These are phyloP conservation scores for Sinocyclocheilus anshuiensis DNA, from an alignment of 2,113 vertebrate genomes.

Conservation along the genomic window DNA sequence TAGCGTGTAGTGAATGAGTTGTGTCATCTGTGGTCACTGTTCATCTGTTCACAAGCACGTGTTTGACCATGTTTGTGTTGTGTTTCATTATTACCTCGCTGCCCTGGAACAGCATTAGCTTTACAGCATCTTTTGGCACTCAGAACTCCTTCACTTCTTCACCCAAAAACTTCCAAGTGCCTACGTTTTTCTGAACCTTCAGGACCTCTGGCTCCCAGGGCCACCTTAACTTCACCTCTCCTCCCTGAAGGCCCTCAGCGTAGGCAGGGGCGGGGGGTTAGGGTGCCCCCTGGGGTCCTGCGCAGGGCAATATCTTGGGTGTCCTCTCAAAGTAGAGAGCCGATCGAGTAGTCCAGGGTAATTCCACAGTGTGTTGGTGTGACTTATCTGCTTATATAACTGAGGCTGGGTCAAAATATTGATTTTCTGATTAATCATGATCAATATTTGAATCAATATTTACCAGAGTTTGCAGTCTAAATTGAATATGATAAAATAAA, in stretches of 20 bases:
- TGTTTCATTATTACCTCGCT: slow-evolving; percentile 25
- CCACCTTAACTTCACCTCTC: slow-evolving; percentile 45
- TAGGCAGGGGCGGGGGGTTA: slow-evolving; percentile 40
- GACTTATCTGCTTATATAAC: slow-evolving; percentile 19
- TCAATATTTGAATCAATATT: background rate
- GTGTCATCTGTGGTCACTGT: background rate
- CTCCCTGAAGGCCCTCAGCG: slow-evolving; percentile 34
- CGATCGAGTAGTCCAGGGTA: slow-evolving; percentile 51
- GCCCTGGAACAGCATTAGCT: slow-evolving; percentile 30
- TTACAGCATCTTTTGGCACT: slow-evolving; percentile 53
- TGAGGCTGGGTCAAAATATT: background rate
- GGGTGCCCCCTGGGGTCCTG: slow-evolving; percentile 55
- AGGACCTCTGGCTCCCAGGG: slow-evolving; percentile 35
- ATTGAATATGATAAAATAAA: background rate
- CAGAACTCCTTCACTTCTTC: slow-evolving; percentile 55
- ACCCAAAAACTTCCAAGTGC: slow-evolving; percentile 53
- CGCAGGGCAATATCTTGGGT: slow-evolving; percentile 58
- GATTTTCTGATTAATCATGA: background rate
- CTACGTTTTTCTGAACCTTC: slow-evolving; percentile 53
- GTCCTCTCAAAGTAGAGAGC: slow-evolving; percentile 58
- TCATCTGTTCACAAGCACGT: slow-evolving; percentile 5
- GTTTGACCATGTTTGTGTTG: slow-evolving; percentile 29
- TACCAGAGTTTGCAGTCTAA: background rate
- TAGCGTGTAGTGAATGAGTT: background rate
- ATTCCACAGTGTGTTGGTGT: slow-evolving; percentile 28